Evolutionary conservation across 37 sponge, comb jelly and placozoan genomes (phyloP).

Genomic region (Bolinopsis microptera): DNA sequence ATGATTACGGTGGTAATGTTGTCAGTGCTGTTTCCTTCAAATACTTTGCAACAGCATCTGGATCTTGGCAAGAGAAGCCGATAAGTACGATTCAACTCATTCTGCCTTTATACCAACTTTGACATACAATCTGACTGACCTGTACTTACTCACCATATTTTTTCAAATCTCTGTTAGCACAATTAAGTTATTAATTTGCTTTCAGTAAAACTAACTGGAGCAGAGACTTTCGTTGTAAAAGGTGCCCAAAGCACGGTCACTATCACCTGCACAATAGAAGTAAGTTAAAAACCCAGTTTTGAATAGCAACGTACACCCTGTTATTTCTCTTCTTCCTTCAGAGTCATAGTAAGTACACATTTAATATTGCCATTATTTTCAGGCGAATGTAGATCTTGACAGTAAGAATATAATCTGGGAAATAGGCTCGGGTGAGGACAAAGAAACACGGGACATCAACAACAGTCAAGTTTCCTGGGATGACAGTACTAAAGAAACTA

Average conservation of each 20-base stretch:
- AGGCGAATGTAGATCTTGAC: background rate
- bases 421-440: too few relatives aligned
- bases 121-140: too few relatives aligned
- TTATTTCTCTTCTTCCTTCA: too few relatives aligned
- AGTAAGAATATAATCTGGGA: background rate
- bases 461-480: background rate
- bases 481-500: background rate
- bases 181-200: too few relatives aligned
- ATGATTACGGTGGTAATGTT: constrained; percentile 15
- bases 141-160: too few relatives aligned
- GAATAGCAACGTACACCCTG: too few relatives aligned
- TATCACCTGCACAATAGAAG: background rate
- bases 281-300: background rate
- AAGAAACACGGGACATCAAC: background rate
- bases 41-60: constrained; percentile 2
- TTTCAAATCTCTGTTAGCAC: too few relatives aligned
- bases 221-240: background rate
- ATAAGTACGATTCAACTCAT: background rate
- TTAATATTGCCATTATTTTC: too few relatives aligned
- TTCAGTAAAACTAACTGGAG: background rate
- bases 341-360: too few relatives aligned
- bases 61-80: background rate
- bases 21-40: background rate
- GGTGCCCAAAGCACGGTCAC: background rate
- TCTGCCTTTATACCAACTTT: background rate